Evolutionary conservation across 2,113 vertebrate genomes (phyloP), one percentile per base, ranked within the genome.

Genomic region (Prionailurus bengalensis): DNA sequence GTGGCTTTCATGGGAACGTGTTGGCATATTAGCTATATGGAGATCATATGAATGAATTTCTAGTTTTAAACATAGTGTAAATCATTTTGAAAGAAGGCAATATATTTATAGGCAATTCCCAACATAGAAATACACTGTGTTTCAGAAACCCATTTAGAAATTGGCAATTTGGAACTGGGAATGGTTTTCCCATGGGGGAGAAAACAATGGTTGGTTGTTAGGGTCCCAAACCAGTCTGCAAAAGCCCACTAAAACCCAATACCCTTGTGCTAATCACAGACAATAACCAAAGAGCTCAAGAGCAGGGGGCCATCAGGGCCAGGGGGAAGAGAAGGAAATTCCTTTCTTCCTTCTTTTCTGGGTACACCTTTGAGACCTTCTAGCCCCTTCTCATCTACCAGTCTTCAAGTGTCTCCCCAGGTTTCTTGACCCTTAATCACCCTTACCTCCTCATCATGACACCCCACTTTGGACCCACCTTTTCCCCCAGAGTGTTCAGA

Each of bases 91-190:
- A 94, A 93, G 85, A 70, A 81, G 33, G 39, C 12, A 66, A 66
- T 29, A 27, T 92, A 66, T 94, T 90, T 96, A 95, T 8, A 97
- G 58, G 51, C 85, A 86, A 70, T 89, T 58, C 76, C 80, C 87
- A 88, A 71, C 45, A 74, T 16, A 94, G 90, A 97, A 84, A 88
- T 63, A 92, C 97, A 90, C 74, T 82, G 3, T 73, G 73, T 45
- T 92, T 82, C 73, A 81, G 94, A 96, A 96, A 83, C 58, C n/a
- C n/a, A 78, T 78, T 95, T 91, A 95, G 87, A 97, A 97, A 53
- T 85, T 90, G 81, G 17, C 88, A 55, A 10, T 94, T 96, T 90
- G 91, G 83, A 95, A 23, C 51, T 78, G 45, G 83, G 21, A 95
- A 94, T 95, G 58, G 15, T 83, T 95, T 96, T 96, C 79, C 91